Evolutionary conservation across 2,888 invertebrate genomes (phyloP).

Genomic region (Apoda limacodes): DNA sequence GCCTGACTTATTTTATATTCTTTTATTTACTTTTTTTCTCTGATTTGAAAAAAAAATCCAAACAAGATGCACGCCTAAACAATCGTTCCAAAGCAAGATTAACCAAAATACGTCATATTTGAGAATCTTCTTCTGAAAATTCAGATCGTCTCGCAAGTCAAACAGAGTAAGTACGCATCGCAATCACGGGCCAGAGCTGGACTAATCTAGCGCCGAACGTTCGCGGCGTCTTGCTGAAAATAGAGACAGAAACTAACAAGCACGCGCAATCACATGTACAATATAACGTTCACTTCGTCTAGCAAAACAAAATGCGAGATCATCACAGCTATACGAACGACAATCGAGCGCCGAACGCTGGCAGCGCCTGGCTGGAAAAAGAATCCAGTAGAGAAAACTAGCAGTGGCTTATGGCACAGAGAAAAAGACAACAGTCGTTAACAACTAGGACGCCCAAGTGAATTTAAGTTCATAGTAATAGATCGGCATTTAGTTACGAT

Average conservation of each 20-base stretch:
- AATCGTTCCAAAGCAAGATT: no score
- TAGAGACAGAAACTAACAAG: neutral
- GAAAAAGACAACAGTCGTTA: slow-evolving; percentile 16
- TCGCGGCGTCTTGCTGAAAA: slow-evolving; percentile 5
- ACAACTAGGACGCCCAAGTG: slow-evolving; percentile 17
- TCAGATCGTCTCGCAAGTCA: no score
- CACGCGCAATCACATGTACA: slow-evolving; percentile 1
- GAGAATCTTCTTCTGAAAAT: slow-evolving; percentile 2
- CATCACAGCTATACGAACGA: slow-evolving; percentile 3
- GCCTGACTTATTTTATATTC: no score
- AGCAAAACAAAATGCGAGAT: slow-evolving; percentile 6
- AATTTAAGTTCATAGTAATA: slow-evolving; percentile 18
- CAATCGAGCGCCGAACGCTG: slow-evolving; percentile 5
- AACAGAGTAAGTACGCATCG: no score
- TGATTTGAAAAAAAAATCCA: no score
- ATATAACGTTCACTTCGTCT: slow-evolving; percentile 10
- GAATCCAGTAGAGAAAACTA: slow-evolving; percentile 7
- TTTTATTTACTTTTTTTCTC: no score
- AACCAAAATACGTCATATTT: no score
- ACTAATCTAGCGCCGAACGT: no score
- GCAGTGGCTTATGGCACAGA: slow-evolving; percentile 10
- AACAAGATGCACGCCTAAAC: no score
- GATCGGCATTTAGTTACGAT: slow-evolving; percentile 19
- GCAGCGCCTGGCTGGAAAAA: slow-evolving; percentile 7
- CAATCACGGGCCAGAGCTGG: no score